Evolutionary conservation across 2,113 vertebrate species (phyloP).

Genomic region (Corythornis madagascariensis): DNA sequence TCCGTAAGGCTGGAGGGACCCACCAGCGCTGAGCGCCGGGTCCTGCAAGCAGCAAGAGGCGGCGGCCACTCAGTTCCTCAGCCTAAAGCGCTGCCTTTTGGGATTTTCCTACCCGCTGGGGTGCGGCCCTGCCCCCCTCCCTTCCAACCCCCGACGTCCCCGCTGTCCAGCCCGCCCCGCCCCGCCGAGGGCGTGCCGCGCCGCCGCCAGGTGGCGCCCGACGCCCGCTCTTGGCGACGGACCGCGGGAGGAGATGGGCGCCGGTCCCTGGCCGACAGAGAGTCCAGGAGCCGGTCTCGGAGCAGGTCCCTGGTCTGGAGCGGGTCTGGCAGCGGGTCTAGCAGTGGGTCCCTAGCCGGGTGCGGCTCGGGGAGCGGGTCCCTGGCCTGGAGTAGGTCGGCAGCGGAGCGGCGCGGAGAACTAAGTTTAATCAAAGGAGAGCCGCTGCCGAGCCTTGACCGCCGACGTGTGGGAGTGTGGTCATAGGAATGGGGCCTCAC

Average conservation of each 20-base stretch:
- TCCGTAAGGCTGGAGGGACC: not conserved
- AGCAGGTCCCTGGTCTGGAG: not conserved
- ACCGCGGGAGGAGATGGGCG: not conserved
- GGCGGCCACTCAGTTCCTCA: not conserved
- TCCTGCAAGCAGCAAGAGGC: not conserved
- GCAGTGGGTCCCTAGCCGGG: not conserved
- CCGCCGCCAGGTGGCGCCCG: conserved; percentile 67
- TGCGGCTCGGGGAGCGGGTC: not conserved
- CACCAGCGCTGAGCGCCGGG: not conserved
- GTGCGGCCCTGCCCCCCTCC: not conserved
- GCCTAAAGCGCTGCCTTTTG: not conserved
- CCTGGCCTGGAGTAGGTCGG: not conserved
- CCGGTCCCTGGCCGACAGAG: too few species aligned
- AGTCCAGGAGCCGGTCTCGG: not conserved
- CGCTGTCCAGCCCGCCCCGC: not conserved
- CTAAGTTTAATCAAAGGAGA: not conserved
- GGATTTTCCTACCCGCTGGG: not conserved
- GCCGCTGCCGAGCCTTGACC: not conserved
- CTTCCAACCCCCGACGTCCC: fast-evolving
- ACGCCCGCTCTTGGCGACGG: not conserved
- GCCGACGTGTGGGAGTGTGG: not conserved
- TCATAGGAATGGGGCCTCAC: not conserved
- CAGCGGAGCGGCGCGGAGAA: not conserved
- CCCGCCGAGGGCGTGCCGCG: fast-evolving
- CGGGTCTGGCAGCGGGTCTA: not conserved